A percentile compares a stretch with the other conserved stretches of the same genome.
Evolutionary conservation across 2,888 invertebrate species (phyloP).

Genomic region (Nebria salina): DNA sequence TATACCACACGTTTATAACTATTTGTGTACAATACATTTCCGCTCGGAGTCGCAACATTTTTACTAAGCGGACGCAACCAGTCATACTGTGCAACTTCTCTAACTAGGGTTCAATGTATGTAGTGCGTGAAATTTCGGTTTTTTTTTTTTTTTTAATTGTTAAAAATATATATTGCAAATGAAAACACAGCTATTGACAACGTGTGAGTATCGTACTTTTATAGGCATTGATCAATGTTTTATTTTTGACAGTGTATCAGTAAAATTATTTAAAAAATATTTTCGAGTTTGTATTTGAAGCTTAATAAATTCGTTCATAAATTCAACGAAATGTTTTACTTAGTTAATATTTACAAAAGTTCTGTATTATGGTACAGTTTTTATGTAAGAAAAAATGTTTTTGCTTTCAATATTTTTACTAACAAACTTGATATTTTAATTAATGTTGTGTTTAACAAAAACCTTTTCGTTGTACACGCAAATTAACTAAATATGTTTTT

Average conservation of each 20-base stretch:
- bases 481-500: too few species aligned
- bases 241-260: not conserved
- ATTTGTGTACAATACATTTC: conserved; percentile 10
- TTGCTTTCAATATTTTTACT: too few species aligned
- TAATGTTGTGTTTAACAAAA: too few species aligned
- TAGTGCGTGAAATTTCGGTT: conserved; percentile 2
- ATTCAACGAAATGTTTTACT: too few species aligned
- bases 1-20: conserved; percentile 10
- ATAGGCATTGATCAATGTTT: not conserved
- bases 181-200: not conserved
- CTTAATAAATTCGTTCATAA: too few species aligned
- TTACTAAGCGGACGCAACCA: not conserved
- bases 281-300: too few species aligned
- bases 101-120: conserved; percentile 13
- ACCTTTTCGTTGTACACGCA: too few species aligned
- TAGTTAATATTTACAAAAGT: too few species aligned
- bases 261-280: not conserved
- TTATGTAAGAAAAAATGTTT: too few species aligned
- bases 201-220: not conserved
- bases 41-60: conserved; percentile 6
- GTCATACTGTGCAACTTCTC: not conserved
- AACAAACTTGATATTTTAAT: too few species aligned
- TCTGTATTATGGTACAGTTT: too few species aligned
- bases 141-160: not conserved
- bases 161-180: not conserved